These are phyloP conservation scores for Diplolepis rosae DNA, from an alignment of 2,888 invertebrate genomes.

Conservation along the genomic window DNA sequence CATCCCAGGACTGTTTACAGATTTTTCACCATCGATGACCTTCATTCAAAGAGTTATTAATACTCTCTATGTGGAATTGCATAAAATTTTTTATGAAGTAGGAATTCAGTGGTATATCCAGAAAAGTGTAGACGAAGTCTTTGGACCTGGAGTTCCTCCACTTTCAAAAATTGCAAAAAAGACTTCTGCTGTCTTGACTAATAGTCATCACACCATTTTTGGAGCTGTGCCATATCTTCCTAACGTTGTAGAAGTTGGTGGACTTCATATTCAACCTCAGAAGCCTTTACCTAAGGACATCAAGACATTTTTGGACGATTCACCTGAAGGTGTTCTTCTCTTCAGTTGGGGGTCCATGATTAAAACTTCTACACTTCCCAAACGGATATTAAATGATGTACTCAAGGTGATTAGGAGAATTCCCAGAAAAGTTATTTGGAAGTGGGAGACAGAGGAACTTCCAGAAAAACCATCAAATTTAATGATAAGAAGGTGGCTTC, in stretches of 20 bases:
- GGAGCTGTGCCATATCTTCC: slow-evolving; percentile 77
- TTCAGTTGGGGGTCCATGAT: slow-evolving; percentile 87
- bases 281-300: slow-evolving; percentile 76
- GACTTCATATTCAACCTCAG: slow-evolving; percentile 61
- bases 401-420: slow-evolving; percentile 78
- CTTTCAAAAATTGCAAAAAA: slow-evolving; percentile 76
- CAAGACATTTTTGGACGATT: slow-evolving; percentile 76
- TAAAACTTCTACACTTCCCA: slow-evolving; percentile 79
- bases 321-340: slow-evolving; percentile 77
- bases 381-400: slow-evolving; percentile 77
- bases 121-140: slow-evolving; percentile 33
- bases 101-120: slow-evolving; percentile 70
- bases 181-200: slow-evolving; percentile 77
- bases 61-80: slow-evolving; percentile 61
- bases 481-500: slow-evolving; percentile 80
- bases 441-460: slow-evolving; percentile 78
- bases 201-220: slow-evolving; percentile 78
- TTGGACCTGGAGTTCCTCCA: slow-evolving; percentile 70
- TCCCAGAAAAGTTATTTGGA: slow-evolving; percentile 82
- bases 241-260: slow-evolving; percentile 76
- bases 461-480: slow-evolving; percentile 79
- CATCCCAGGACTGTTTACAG: slow-evolving; percentile 76
- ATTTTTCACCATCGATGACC: slow-evolving; percentile 73
- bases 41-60: slow-evolving; percentile 74
- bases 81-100: slow-evolving; percentile 62